Percentiles rank a stretch among this genome's conserved stretches.
Evolutionary conservation across 2,113 vertebrate genomes (phyloP).

Genomic region (Cebidichthys violaceus): DNA sequence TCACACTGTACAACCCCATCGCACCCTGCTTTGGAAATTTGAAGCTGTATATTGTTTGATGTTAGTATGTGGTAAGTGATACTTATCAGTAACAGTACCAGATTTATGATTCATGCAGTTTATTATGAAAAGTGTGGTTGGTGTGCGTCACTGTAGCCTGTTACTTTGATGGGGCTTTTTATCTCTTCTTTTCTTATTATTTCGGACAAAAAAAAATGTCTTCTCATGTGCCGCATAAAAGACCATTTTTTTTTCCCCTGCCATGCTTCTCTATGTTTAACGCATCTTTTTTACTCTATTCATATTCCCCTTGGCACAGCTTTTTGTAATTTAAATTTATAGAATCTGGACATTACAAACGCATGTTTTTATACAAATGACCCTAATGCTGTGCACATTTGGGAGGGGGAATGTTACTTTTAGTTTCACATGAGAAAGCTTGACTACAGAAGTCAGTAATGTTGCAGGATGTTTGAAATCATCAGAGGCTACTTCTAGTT

Average conservation of each 20-base stretch:
- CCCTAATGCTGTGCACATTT: constrained; percentile 54
- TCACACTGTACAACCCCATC: not conserved
- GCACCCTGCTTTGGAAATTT: not conserved
- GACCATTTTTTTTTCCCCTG: not conserved
- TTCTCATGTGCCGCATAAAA: constrained; percentile 4
- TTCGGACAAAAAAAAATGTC: constrained; percentile 27
- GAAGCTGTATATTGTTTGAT: not conserved
- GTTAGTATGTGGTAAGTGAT: not conserved
- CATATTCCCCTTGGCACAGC: not conserved
- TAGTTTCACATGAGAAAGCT: not conserved
- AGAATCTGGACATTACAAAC: constrained; percentile 2
- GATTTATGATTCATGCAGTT: constrained; percentile 8
- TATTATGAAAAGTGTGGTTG: not conserved
- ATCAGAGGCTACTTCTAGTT: not conserved
- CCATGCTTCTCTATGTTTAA: not conserved
- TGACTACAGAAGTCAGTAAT: not conserved
- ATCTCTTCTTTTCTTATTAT: not conserved
- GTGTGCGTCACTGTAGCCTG: constrained; percentile 18
- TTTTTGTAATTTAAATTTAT: constrained; percentile 12
- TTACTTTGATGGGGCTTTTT: constrained; percentile 2
- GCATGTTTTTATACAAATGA: constrained; percentile 37
- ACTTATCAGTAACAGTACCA: not conserved
- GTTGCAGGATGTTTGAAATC: not conserved
- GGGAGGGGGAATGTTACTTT: not conserved
- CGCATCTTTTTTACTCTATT: not conserved